A percentile compares a stretch with the other conserved stretches of the same genome.
phyloP scores from a whole-genome alignment of 1,140 invertebrate genomes.

The Drosophila biarmipes region DNA sequence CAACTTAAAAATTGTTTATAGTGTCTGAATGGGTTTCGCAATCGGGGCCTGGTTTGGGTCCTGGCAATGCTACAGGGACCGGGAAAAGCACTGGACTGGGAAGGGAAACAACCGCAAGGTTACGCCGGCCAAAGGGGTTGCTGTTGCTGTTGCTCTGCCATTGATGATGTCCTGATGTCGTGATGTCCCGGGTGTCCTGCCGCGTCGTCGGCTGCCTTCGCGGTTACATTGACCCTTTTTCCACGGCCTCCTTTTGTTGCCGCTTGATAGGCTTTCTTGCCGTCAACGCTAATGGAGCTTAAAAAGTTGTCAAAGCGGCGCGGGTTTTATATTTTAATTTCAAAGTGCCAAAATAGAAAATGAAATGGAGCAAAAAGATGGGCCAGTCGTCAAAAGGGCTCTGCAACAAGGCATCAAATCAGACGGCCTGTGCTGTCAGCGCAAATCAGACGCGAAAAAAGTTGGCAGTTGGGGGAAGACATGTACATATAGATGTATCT shows the following conservation, averaged over 20 bases:
- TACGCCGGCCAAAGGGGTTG: slow-evolving; percentile 40
- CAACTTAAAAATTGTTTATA: background rate
- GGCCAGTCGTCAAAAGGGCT: slow-evolving; percentile 31
- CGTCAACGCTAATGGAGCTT: slow-evolving; percentile 81
- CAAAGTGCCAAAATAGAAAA: slow-evolving; percentile 78
- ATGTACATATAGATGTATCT: background rate
- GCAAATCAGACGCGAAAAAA: slow-evolving; percentile 68
- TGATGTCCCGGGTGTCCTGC: slow-evolving; percentile 44
- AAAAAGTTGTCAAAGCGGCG: slow-evolving; percentile 80
- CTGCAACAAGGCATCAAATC: slow-evolving; percentile 58
- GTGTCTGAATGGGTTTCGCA: slow-evolving; percentile 9
- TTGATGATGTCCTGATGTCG: slow-evolving; percentile 31
- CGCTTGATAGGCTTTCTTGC: slow-evolving; percentile 66
- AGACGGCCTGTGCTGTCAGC: slow-evolving; percentile 39
- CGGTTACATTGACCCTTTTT: slow-evolving; percentile 74
- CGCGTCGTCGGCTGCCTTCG: slow-evolving; percentile 49
- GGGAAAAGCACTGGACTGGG: slow-evolving; percentile 1
- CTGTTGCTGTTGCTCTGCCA: slow-evolving; percentile 22
- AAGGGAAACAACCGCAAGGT: slow-evolving; percentile 57
- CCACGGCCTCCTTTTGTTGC: slow-evolving; percentile 48
- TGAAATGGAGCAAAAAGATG: slow-evolving; percentile 55
- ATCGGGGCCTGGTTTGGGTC: slow-evolving; percentile 14
- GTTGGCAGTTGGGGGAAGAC: slow-evolving; percentile 25
- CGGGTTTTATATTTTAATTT: slow-evolving; percentile 82
- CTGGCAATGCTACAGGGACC: slow-evolving; percentile 31